Conservation (phyloP, 2,797 vertebrate species). For the Pogonophryne albipinna region DNA sequence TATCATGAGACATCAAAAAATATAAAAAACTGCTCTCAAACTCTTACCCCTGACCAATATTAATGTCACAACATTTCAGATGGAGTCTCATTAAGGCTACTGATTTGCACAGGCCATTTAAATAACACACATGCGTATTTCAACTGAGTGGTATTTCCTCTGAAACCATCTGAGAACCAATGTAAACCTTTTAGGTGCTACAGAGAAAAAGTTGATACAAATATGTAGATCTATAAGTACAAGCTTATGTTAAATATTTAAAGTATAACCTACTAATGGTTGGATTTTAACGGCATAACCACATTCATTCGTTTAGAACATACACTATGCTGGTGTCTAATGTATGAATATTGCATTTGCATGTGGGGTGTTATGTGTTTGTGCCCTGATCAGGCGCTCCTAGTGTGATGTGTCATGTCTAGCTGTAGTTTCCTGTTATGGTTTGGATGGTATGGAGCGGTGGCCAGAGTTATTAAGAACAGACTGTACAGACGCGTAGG, state of each 20-base stretch:
- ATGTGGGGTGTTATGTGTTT: too few relatives aligned
- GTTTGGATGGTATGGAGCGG: too few relatives aligned
- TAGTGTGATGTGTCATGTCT: too few relatives aligned
- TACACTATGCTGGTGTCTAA: conserved; percentile 61
- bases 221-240: conserved; percentile 29
- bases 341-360: conserved; percentile 67
- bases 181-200: conserved; percentile 66
- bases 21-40: neutral
- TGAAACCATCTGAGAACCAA: conserved; percentile 66
- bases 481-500: too few relatives aligned
- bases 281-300: conserved; percentile 20
- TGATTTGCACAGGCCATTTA: conserved; percentile 17
- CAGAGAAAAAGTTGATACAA: conserved; percentile 37
- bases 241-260: neutral
- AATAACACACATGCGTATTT: conserved; percentile 37
- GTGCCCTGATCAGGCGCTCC: too few relatives aligned
- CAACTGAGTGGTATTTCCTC: conserved; percentile 39
- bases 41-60: neutral
- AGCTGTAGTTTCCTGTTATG: too few relatives aligned
- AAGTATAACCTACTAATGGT: conserved; percentile 46
- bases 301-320: conserved; percentile 57
- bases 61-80: neutral
- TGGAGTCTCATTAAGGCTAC: neutral
- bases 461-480: too few relatives aligned
- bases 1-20: neutral